Evolutionary conservation across 2,113 vertebrate species (phyloP), one percentile per base, ranked within the genome.

Genomic region (Canis aureus): DNA sequence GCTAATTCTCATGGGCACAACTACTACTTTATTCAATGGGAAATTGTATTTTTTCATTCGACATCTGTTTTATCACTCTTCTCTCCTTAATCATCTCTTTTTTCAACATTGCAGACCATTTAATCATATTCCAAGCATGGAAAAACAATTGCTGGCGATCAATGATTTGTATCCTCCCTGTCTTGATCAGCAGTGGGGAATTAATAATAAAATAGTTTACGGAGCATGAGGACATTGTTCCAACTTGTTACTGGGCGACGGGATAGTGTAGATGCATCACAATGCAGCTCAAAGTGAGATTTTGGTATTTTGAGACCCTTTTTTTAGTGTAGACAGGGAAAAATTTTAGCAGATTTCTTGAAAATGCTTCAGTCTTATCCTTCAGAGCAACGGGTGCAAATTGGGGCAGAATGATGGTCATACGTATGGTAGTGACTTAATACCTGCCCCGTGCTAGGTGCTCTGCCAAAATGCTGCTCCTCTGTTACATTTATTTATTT

Each of bases 61-160:
- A 98, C 97, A 93, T 98, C 98, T 98, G 98, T 91, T 98, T 98
- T 97, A 98, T 92, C 57, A 94, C 97, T 98, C 85, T 93, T 32
- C 93, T 96, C 22, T 85, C 79, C 95, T 97, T 97, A 97, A 96
- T 96, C 85, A 83, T 96, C 93, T 79, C 93, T 80, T 97, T 78
- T 97, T 98, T 97, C 95, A 98, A 91, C 96, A 96, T 95, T 96
- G 55, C 88, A 80, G 59, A 53, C 91, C 43, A 76, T 69, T 95
- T 89, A 96, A 92, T 98, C 86, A 64, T 94, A 91, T 91, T 64
- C 62, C 43, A 66, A 80, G 53, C 49, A 27, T 97, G 97, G 96
- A 95, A 97, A 98, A 98, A 95, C 96, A 96, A 94, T 97, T 97
- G 83, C 38, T 82, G 94, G 29, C 3, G 13, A 97, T 96, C 97